Base-by-base conservation (phyloP, 2,113 vertebrate genomes). In the Progne subis region DNA sequence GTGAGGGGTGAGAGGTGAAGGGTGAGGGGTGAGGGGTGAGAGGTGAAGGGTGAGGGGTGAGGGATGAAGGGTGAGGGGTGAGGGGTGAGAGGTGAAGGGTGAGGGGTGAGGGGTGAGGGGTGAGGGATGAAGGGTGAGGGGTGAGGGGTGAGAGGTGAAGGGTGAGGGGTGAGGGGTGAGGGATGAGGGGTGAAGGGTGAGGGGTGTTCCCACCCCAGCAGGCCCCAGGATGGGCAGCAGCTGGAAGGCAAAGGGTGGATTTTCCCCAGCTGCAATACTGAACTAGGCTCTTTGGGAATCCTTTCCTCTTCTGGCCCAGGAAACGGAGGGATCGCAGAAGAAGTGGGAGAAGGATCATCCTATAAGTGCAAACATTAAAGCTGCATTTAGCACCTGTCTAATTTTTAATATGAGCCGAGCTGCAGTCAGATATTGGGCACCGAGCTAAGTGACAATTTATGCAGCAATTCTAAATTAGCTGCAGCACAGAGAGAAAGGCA, bases 321-420 rank as follows among this genome's bases (percentile, higher is more conserved):
- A n/a, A n/a, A 70, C 23, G 34, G 55, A 88, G 26, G 32, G 34
- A 77, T 67, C 18, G 31, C 47, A 60, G 86, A 16, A 82, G 60
- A 64, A 57, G 71, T 19, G 59, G 37, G 68, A 86, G 59, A 67
- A 55, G 52, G 71, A 76, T 85, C 95, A 34, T 55, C 44, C 12
- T 43, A 3, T 37, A 63, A 90, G 77, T 83, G 72, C 86, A 84
- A 93, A 79, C 77, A 60, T 95, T 92, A 91, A 94, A 96, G 82
- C 83, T 84, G 80, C 83, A 75, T 97, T 96, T 97, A 96, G 86
- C 91, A 92, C 92, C 92, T 96, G 92, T 85, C 90, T 96, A 37
- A 61, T 88, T 88, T 92, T 88, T 92, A 96, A 90, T 92, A 67
- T 64, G 80, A 41, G 76, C 76, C 81, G 79, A 86, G 52, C 86